A percentile compares a stretch with the other conserved stretches of the same genome.
These are phyloP conservation scores for Crocodylus rhombifer DNA, from an alignment of 2,797 vertebrate genomes.

Conservation along the genomic window DNA sequence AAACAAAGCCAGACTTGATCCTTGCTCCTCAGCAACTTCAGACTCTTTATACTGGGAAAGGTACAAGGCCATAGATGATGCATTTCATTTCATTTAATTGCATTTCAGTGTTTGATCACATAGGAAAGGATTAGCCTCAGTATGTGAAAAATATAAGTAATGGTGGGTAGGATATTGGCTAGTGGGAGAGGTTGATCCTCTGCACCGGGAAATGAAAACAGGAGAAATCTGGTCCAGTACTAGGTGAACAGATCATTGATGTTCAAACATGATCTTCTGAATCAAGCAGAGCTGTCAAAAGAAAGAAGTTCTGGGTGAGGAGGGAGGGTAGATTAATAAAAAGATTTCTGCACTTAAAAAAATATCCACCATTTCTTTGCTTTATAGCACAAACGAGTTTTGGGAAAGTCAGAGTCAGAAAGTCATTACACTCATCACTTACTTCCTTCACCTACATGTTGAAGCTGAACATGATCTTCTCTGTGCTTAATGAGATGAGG, in stretches of 20 bases:
- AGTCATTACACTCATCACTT: neutral
- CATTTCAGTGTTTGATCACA: slow-evolving; percentile 6
- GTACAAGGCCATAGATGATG: neutral
- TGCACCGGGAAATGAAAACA: neutral
- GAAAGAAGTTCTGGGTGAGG: neutral
- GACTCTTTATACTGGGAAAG: neutral
- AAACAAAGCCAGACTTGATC: neutral
- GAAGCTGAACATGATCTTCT: neutral
- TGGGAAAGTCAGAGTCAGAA: neutral
- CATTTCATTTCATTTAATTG: neutral
- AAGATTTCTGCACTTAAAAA: slow-evolving; percentile 24
- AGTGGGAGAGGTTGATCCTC: neutral
- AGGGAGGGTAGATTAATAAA: neutral
- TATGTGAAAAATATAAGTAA: neutral
- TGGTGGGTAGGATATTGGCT: neutral
- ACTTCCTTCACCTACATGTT: neutral
- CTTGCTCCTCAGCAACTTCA: neutral
- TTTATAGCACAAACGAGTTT: slow-evolving; percentile 4
- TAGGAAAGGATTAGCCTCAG: neutral
- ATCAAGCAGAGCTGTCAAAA: neutral
- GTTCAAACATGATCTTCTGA: neutral
- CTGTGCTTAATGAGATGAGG: neutral
- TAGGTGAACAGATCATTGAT: slow-evolving; percentile 22
- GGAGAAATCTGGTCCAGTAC: neutral
- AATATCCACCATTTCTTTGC: neutral